Evolutionary conservation across 2,797 vertebrate genomes (phyloP).

Genomic region (Hozukius guyotensis): DNA sequence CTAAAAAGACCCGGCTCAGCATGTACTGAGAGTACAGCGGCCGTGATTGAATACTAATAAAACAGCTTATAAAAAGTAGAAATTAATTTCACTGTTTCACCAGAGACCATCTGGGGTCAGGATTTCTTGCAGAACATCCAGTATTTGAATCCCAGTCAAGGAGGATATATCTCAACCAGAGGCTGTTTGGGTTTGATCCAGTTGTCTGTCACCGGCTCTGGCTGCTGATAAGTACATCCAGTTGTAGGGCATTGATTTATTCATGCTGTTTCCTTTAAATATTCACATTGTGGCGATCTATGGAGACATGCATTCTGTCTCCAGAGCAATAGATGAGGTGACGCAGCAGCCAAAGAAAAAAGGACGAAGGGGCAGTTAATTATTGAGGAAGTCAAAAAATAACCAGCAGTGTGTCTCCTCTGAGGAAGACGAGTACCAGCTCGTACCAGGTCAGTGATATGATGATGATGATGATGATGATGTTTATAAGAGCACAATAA

Average conservation of each 20-base stretch:
- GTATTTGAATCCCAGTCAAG: slow-evolving; percentile 24
- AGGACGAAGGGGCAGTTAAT: slow-evolving; percentile 41
- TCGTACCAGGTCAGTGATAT: neutral
- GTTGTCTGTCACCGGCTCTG: slow-evolving; percentile 51
- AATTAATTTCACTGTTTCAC: slow-evolving; percentile 41
- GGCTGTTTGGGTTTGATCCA: slow-evolving; percentile 38
- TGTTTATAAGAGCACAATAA: neutral
- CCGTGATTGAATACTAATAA: slow-evolving; percentile 73
- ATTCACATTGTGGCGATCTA: slow-evolving; percentile 71
- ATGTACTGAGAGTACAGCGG: slow-evolving; percentile 61
- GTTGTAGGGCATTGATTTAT: slow-evolving; percentile 70
- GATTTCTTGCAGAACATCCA: slow-evolving; percentile 6
- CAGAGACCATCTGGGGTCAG: neutral
- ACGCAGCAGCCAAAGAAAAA: slow-evolving; percentile 41
- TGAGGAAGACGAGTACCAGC: neutral
- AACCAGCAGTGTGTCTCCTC: slow-evolving; percentile 31
- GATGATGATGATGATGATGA: neutral
- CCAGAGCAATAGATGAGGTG: slow-evolving; percentile 39
- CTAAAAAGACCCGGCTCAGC: slow-evolving; percentile 64
- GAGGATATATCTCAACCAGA: slow-evolving; percentile 25
- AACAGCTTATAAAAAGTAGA: slow-evolving; percentile 56
- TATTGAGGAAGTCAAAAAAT: slow-evolving; percentile 63
- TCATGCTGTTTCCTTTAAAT: slow-evolving; percentile 72
- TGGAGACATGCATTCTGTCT: slow-evolving; percentile 51
- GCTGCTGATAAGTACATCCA: slow-evolving; percentile 54